Conservation (phyloP, 2,797 vertebrate species). For the Chiropotes sagulatus region DNA sequence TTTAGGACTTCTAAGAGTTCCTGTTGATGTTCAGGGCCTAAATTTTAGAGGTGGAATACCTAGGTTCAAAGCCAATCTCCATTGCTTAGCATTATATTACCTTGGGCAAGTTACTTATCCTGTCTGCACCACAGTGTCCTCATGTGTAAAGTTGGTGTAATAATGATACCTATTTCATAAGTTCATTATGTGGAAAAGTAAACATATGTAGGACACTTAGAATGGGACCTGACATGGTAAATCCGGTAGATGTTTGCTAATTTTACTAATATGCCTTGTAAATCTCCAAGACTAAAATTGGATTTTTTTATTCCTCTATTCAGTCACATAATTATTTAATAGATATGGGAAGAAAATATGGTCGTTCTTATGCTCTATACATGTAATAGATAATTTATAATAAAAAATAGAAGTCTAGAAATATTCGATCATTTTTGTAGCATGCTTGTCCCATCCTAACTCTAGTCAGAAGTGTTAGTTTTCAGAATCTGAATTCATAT, state of each 20-base stretch:
- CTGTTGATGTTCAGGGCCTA: neutral
- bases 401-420: neutral
- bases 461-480: neutral
- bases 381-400: neutral
- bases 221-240: neutral
- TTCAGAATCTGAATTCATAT: neutral
- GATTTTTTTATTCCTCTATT: neutral
- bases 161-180: neutral
- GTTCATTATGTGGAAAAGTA: neutral
- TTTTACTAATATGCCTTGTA: neutral
- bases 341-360: neutral
- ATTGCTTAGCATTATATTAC: neutral
- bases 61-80: neutral
- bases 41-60: neutral
- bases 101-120: neutral
- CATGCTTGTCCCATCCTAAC: neutral
- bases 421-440: neutral
- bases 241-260: neutral
- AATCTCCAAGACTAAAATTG: neutral
- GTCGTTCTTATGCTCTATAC: neutral
- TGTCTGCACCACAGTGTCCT: neutral
- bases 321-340: neutral
- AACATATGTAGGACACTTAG: neutral
- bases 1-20: neutral
- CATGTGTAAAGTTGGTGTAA: neutral